Evolutionary conservation across 2,888 invertebrate species (phyloP), one percentile per base, ranked within the genome.

Genomic region (Volucella inflata): DNA sequence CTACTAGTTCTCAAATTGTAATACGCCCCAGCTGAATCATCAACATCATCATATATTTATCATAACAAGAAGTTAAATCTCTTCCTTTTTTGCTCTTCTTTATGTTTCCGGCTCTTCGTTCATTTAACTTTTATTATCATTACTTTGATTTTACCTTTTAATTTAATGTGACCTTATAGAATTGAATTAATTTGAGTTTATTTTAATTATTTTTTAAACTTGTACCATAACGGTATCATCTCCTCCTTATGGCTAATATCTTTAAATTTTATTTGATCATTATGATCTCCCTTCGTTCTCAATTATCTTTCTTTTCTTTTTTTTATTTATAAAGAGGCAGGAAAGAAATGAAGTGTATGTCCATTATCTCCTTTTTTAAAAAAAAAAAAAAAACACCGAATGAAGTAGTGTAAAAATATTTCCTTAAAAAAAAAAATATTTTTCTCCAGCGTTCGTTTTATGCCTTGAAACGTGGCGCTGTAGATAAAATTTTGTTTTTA

Each of bases 1-100:
- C 51, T 89, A 88, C 53, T 88, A 87, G 55, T 64, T 68, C 50
- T 55, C 42, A 65, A 59, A 53, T 53, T 44, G 48, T 57, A 59
- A 40, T 44, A 64, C 36, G 12, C 16, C 40, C 10, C 40, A 17
- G 21, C 51, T 60, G 51, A 72, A 78, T 70, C 68, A 70, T 55
- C 65, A 57, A 67, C 51, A 51, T 48, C 50, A 75, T 80, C 40
- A 75, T 80, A 42, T 30, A 76, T 36, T 85, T 81, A 68, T 77
- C 64, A 46, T 44, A 70, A 55, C 53, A 81, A 70, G 48, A 53
- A 68, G 14, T 78, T 67, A 62, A 4, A 57, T 42, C 12, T 46
- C 68, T 57, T 64, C 51, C 21, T 68, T 2, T 59, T 57, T 11
- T 36, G 50, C 40, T 16, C 48, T 53, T 21, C 36, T 6, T 48